phyloP scores from a whole-genome alignment of 2,797 vertebrate genomes.

The Danio aesculapii region DNA sequence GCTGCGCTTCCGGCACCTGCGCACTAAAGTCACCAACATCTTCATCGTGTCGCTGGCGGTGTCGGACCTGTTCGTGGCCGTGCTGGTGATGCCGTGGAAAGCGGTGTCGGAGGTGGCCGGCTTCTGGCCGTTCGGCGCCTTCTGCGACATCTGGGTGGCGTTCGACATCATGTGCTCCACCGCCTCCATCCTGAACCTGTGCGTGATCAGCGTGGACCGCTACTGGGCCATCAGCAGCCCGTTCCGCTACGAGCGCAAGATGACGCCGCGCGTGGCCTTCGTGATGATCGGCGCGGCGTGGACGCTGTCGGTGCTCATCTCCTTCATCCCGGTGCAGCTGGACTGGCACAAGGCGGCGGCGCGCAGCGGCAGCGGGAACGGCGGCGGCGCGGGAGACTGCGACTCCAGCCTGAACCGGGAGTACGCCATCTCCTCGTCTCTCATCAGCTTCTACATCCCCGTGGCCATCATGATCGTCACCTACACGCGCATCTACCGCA shows the following conservation, averaged over 20 bases:
- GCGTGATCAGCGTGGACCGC: constrained; percentile 93
- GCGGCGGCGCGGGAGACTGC: constrained; percentile 73
- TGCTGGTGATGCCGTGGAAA: constrained; percentile 98
- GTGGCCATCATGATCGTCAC: constrained; percentile 96
- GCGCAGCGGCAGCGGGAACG: background rate
- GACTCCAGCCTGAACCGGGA: constrained; percentile 94
- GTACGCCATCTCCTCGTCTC: constrained; percentile 94
- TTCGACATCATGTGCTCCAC: constrained; percentile 99
- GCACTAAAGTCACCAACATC: constrained; percentile 91
- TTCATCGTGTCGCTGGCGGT: constrained; percentile 94
- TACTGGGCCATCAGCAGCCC: constrained; percentile 97
- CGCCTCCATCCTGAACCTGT: constrained; percentile 95
- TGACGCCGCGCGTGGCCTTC: constrained; percentile 91
- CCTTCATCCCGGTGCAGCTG: constrained; percentile 94
- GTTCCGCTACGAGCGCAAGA: constrained; percentile 93
- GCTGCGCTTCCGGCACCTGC: constrained; percentile 88
- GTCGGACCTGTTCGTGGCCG: constrained; percentile 91
- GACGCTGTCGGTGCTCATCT: constrained; percentile 92
- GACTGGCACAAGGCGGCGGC: constrained; percentile 88
- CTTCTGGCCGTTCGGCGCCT: constrained; percentile 94
- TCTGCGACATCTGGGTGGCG: constrained; percentile 94
- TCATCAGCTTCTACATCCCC: constrained; percentile 96
- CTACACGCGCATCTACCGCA: constrained; percentile 93
- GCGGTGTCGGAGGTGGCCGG: constrained; percentile 91
- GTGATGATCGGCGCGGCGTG: constrained; percentile 90